Evolutionary conservation across 2,797 vertebrate species (phyloP).

Genomic region (Amazona finschi): DNA sequence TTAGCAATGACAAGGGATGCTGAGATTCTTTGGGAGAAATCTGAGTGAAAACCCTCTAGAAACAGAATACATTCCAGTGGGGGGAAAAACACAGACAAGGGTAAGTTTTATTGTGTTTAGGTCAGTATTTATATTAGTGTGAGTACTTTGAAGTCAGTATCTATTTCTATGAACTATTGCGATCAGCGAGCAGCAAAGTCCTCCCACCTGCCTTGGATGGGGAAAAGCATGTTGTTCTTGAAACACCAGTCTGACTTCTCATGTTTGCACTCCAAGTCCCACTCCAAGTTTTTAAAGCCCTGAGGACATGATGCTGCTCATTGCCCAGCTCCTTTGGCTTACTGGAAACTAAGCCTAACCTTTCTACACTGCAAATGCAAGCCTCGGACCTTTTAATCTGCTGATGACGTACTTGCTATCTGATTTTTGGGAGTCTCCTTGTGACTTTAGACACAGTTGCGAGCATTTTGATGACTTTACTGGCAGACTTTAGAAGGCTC

Average conservation of each 20-base stretch:
- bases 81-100: accelerated
- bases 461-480: neutral
- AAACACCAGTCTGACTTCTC: neutral
- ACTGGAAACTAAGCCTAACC: neutral
- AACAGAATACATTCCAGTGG: neutral
- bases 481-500: neutral
- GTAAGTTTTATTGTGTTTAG: neutral
- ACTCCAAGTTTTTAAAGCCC: neutral
- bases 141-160: neutral
- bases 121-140: neutral
- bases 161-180: neutral
- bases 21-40: neutral
- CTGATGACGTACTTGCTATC: accelerated
- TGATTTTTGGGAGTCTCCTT: neutral
- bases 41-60: neutral
- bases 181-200: neutral
- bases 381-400: neutral
- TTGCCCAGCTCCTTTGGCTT: neutral
- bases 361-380: neutral
- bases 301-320: neutral
- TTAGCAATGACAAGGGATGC: neutral
- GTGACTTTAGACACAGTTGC: accelerated
- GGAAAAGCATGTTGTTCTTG: accelerated
- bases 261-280: neutral
- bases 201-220: neutral